Percentiles rank a stretch among this genome's conserved stretches.
Evolutionary conservation across 2,113 vertebrate species (phyloP).

Genomic region (Tringa solitaria): DNA sequence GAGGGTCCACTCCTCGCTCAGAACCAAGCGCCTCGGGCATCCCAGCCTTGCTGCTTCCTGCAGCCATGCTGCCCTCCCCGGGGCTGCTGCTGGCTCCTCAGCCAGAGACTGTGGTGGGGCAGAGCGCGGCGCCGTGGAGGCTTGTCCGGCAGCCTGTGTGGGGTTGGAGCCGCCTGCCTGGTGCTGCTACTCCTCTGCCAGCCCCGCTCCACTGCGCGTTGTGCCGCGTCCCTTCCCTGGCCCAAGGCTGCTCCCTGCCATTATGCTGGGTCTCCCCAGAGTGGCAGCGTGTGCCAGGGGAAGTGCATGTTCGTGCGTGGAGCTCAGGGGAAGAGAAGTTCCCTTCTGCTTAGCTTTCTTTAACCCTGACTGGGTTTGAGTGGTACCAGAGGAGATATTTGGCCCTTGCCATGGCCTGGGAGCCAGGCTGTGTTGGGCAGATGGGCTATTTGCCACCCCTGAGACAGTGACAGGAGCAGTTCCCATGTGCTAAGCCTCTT

Average conservation of each 20-base stretch:
- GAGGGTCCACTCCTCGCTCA: rapidly evolving
- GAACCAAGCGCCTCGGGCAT: neutral
- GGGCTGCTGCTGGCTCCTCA: neutral
- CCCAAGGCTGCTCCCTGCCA: neutral
- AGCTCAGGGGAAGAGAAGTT: neutral
- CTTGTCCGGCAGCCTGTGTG: neutral
- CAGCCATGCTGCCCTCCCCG: rapidly evolving
- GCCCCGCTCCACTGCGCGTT: rapidly evolving
- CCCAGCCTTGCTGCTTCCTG: neutral
- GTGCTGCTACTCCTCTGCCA: neutral
- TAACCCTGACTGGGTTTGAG: neutral
- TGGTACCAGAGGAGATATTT: rapidly evolving
- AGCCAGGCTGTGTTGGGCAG: neutral
- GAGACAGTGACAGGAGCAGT: neutral
- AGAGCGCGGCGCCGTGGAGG: rapidly evolving
- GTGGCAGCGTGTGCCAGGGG: neutral
- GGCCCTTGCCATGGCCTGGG: neutral
- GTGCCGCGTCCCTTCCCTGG: rapidly evolving
- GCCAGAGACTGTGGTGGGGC: neutral
- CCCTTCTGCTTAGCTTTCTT: neutral
- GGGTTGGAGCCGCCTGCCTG: neutral
- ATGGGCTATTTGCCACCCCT: neutral
- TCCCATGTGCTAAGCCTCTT: neutral
- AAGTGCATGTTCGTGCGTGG: neutral
- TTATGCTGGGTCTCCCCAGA: neutral